These are phyloP conservation scores for Xenops minutus DNA, from an alignment of 2,797 vertebrate genomes.

Conservation along the genomic window DNA sequence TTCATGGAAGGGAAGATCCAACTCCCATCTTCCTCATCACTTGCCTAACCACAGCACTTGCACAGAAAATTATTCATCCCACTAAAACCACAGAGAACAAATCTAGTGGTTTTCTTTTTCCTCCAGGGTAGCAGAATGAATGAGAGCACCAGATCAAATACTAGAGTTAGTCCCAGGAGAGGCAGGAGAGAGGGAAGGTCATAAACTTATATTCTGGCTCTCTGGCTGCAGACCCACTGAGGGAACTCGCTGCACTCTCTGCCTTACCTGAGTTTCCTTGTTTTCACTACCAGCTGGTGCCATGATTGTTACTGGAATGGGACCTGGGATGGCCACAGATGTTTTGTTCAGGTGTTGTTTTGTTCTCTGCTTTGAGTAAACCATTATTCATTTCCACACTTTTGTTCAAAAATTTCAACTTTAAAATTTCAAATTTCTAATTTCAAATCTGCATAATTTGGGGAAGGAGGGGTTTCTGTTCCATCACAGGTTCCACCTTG, in stretches of 20 bases:
- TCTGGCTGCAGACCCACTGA: no score
- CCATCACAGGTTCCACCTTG: not conserved
- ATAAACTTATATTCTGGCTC: no score
- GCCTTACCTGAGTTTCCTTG: no score
- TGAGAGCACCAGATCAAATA: not conserved
- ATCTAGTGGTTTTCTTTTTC: not conserved
- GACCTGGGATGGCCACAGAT: no score
- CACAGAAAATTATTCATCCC: not conserved
- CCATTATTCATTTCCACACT: not conserved
- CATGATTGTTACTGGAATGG: no score
- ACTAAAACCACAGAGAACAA: not conserved
- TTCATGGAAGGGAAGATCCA: not conserved
- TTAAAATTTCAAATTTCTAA: no score
- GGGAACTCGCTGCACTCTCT: no score
- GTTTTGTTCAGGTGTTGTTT: not conserved
- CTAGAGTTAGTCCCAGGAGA: not conserved
- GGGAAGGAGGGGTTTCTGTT: not conserved
- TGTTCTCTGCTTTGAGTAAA: not conserved
- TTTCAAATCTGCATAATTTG: not conserved
- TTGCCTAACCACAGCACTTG: not conserved
- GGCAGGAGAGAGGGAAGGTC: not conserved
- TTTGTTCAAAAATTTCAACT: not conserved
- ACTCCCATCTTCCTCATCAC: not conserved
- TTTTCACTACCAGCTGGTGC: no score
- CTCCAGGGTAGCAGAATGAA: not conserved